Conservation (phyloP, 2,797 vertebrate genomes). For the Platalea minor region DNA sequence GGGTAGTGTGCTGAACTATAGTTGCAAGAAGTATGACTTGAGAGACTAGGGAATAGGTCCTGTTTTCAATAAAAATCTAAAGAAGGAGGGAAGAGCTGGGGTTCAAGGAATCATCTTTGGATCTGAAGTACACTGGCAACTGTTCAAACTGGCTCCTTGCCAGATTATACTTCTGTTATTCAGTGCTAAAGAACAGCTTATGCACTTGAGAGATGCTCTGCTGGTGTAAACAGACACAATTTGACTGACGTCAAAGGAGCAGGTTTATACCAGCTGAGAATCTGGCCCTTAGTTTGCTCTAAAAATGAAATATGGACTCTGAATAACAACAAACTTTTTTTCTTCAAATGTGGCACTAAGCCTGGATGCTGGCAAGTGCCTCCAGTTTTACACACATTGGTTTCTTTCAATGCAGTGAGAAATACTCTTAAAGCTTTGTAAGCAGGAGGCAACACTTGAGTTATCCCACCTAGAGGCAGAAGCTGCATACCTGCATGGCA, state of each 20-base stretch:
- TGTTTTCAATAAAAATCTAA: slow-evolving; percentile 60
- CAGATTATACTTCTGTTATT: slow-evolving; percentile 67
- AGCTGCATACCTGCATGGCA: neutral
- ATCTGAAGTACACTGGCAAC: slow-evolving; percentile 30
- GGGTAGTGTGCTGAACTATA: neutral
- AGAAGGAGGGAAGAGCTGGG: slow-evolving; percentile 22
- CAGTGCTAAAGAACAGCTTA: slow-evolving; percentile 59
- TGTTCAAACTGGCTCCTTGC: slow-evolving; percentile 38
- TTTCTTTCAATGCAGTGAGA: neutral
- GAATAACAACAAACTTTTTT: neutral
- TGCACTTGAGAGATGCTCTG: slow-evolving; percentile 42
- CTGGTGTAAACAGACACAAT: neutral
- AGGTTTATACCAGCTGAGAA: neutral
- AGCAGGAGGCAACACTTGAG: neutral
- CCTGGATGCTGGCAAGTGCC: neutral
- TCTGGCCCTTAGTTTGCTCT: neutral
- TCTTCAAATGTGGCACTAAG: neutral
- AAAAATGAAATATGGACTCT: neutral
- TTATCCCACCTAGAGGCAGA: neutral
- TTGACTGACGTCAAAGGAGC: neutral
- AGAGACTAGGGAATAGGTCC: slow-evolving; percentile 37
- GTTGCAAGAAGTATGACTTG: slow-evolving; percentile 4
- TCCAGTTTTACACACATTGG: neutral
- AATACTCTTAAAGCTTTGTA: neutral
- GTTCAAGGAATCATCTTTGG: slow-evolving; percentile 38